Percentiles rank a stretch among this genome's conserved stretches.
phyloP scores from a whole-genome alignment of 2,113 vertebrate species.

The Malurus elegans region DNA sequence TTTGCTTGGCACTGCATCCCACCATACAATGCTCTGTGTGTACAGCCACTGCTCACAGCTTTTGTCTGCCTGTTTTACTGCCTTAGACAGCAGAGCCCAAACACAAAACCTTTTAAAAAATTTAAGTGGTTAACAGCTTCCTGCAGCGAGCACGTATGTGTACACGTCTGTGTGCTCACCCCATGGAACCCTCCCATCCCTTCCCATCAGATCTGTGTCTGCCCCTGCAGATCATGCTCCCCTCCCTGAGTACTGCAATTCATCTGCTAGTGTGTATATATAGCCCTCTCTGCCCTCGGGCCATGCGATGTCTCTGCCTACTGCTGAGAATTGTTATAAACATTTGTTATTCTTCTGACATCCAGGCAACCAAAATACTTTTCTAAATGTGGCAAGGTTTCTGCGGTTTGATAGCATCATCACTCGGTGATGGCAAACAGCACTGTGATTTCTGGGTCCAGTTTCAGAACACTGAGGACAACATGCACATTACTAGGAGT shows the following conservation, averaged over 20 bases:
- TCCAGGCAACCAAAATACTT: constrained; percentile 42
- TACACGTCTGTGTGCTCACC: neutral
- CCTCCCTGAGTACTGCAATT: constrained; percentile 12
- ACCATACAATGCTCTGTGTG: neutral
- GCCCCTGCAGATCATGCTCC: neutral
- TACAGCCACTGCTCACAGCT: neutral
- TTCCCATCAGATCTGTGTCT: neutral
- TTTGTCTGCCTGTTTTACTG: neutral
- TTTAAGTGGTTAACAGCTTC: neutral
- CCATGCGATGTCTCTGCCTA: constrained; percentile 45
- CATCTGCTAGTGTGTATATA: constrained; percentile 31
- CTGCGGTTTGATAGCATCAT: constrained; percentile 28
- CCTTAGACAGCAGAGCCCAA: neutral
- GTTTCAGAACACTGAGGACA: neutral
- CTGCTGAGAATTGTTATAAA: constrained; percentile 63
- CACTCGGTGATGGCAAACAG: neutral
- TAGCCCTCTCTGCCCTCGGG: constrained; percentile 49
- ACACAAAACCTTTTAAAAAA: neutral
- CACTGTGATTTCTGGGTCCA: neutral
- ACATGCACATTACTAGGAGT: neutral
- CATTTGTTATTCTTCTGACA: constrained; percentile 67
- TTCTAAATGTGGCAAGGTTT: constrained; percentile 26
- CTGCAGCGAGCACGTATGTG: neutral
- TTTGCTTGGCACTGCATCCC: neutral
- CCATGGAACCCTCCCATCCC: neutral